phyloP scores from a whole-genome alignment of 2,113 vertebrate species.

The Rhabdomys dilectus region DNA sequence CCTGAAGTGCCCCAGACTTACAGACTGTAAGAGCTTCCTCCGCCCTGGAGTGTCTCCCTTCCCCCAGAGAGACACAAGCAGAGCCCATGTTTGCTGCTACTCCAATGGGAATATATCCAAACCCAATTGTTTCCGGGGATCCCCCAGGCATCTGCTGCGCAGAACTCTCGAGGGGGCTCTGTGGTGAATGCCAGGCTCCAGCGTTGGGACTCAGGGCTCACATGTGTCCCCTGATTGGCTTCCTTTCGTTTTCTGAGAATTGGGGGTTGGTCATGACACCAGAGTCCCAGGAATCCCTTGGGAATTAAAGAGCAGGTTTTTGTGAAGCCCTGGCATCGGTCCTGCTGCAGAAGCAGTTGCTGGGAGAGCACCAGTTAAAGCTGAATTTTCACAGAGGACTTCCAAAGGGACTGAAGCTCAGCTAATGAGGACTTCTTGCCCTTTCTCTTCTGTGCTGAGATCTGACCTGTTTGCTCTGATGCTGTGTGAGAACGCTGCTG shows the following conservation, averaged over 20 bases:
- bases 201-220: background rate
- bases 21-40: background rate
- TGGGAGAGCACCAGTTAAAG: accelerated
- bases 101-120: background rate
- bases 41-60: background rate
- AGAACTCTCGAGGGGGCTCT: accelerated
- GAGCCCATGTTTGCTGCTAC: accelerated
- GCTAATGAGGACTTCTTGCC: accelerated
- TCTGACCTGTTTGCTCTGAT: accelerated
- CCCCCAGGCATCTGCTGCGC: background rate
- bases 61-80: accelerated
- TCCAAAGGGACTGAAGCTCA: background rate
- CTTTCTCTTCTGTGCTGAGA: background rate
- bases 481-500: accelerated
- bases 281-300: background rate
- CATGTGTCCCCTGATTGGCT: background rate
- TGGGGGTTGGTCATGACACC: background rate
- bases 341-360: background rate
- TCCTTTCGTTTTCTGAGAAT: background rate
- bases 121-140: background rate
- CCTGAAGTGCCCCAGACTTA: background rate
- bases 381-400: accelerated
- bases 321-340: background rate
- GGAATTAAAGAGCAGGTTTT: background rate
- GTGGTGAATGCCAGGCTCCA: background rate